A percentile compares a stretch with the other conserved stretches of the same genome.
These are phyloP conservation scores for Cheiracanthium punctorium DNA, from an alignment of 2,888 invertebrate species.

Conservation along the genomic window DNA sequence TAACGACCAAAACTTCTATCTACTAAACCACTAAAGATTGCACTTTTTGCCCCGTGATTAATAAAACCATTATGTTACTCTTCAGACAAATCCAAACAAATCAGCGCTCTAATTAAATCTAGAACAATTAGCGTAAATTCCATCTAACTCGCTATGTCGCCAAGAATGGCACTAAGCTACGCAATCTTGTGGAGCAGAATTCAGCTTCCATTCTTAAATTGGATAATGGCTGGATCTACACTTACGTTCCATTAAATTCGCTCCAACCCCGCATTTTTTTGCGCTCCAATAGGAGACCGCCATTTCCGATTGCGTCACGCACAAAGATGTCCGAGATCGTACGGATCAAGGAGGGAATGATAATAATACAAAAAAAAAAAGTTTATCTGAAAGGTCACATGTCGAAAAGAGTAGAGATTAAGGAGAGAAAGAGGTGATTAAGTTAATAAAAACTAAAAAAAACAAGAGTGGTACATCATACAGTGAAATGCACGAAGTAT, in stretches of 20 bases:
- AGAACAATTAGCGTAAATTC: slow-evolving; percentile 24
- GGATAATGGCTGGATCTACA: slow-evolving; percentile 63
- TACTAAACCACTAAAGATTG: not conserved
- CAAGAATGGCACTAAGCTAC: slow-evolving; percentile 42
- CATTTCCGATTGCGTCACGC: slow-evolving; percentile 56
- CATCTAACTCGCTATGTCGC: slow-evolving; percentile 18
- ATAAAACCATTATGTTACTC: not conserved
- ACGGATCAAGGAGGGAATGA: no score
- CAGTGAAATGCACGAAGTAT: no score
- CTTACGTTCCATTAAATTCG: slow-evolving; percentile 54
- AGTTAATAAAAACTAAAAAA: not conserved
- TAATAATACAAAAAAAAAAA: slow-evolving; percentile 21
- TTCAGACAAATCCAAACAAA: slow-evolving; percentile 50
- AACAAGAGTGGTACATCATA: no score
- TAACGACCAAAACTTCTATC: no score
- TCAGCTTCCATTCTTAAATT: slow-evolving; percentile 17
- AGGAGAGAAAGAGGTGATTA: not conserved
- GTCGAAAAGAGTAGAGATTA: not conserved
- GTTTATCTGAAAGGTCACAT: slow-evolving; percentile 40
- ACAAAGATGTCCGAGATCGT: slow-evolving; percentile 9
- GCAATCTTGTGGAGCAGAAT: not conserved
- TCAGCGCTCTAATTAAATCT: slow-evolving; percentile 51
- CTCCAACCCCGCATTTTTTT: slow-evolving; percentile 62
- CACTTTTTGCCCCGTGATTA: not conserved
- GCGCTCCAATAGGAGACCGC: slow-evolving; percentile 54